Percentiles rank a stretch among this genome's conserved stretches.
Evolutionary conservation across 2,113 vertebrate species (phyloP).

Genomic region (Otus sunia): DNA sequence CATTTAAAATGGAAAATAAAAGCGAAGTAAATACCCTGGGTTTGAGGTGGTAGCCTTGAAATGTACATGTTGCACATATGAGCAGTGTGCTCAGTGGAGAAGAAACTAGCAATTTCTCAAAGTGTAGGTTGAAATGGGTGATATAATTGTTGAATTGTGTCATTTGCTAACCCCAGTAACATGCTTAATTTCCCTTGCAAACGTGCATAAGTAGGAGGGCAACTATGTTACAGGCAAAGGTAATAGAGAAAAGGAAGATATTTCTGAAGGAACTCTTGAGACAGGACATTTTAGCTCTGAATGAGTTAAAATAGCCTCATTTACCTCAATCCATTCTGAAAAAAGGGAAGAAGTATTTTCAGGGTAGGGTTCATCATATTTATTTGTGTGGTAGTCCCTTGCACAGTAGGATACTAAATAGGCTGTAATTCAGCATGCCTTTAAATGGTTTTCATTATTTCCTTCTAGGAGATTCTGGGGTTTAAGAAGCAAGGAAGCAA

Average conservation of each 20-base stretch:
- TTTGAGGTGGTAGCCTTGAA: background rate
- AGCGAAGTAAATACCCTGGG: background rate
- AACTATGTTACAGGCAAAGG: background rate
- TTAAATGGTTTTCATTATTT: background rate
- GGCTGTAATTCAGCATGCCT: background rate
- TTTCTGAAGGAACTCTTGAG: background rate
- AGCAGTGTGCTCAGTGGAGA: background rate
- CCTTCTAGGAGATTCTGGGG: background rate
- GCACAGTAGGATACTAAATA: background rate
- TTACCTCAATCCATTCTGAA: background rate
- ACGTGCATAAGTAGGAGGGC: background rate
- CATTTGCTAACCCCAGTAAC: background rate
- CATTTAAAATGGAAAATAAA: background rate
- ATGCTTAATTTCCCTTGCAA: background rate
- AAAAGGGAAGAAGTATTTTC: background rate
- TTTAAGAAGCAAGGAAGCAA: background rate
- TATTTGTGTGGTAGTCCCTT: background rate
- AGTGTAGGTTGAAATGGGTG: rapidly evolving
- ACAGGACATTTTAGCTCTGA: background rate
- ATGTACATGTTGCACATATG: rapidly evolving
- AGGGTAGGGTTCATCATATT: background rate
- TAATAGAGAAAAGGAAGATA: background rate
- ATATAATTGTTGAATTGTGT: background rate
- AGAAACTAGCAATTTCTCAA: background rate
- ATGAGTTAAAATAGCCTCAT: background rate